phyloP scores from a whole-genome alignment of 2,797 vertebrate genomes.

The Platalea minor region DNA sequence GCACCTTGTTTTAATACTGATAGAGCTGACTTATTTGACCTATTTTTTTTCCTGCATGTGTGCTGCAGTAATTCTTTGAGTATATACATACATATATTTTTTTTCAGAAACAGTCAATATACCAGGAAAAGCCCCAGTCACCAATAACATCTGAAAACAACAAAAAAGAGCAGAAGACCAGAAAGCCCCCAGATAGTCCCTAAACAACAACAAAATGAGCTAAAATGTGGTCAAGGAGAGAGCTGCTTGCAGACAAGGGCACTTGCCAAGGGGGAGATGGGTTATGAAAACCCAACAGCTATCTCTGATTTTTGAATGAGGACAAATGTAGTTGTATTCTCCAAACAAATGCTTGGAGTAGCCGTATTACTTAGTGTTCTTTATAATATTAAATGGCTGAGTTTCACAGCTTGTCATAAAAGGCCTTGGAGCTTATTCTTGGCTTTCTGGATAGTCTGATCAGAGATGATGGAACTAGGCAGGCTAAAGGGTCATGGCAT shows the following conservation, averaged over 20 bases:
- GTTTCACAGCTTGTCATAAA: neutral
- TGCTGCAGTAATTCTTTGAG: neutral
- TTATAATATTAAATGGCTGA: neutral
- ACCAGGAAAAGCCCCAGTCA: neutral
- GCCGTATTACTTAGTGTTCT: neutral
- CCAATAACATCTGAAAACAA: neutral
- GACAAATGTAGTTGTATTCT: neutral
- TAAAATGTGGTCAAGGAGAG: neutral
- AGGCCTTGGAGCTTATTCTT: constrained; percentile 5
- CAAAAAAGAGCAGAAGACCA: neutral
- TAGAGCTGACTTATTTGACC: neutral
- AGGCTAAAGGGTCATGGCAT: neutral
- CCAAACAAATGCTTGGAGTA: neutral
- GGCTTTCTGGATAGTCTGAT: neutral
- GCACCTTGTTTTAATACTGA: neutral
- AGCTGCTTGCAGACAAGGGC: neutral
- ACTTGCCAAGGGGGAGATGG: neutral
- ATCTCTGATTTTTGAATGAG: neutral
- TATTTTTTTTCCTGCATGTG: neutral
- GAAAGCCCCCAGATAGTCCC: neutral
- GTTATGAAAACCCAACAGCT: neutral
- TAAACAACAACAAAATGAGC: neutral
- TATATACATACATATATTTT: neutral
- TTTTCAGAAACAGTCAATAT: neutral
- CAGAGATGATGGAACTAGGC: neutral